phyloP scores from a whole-genome alignment of 2,888 invertebrate species.

The Oxytorus armatus region DNA sequence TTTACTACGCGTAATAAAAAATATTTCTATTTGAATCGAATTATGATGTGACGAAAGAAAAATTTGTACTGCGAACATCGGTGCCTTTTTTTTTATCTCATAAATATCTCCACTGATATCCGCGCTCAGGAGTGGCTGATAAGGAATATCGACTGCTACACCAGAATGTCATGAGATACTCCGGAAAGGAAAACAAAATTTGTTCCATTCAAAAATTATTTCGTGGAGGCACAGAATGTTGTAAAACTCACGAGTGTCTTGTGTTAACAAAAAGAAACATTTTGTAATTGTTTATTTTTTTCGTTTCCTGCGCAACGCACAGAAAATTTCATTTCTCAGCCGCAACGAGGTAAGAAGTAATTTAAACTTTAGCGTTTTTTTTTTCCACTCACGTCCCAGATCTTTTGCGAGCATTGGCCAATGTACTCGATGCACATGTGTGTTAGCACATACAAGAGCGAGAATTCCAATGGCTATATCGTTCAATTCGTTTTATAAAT shows the following conservation, averaged over 20 bases:
- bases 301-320: too few species aligned
- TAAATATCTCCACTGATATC: constrained; percentile 65
- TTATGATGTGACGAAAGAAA: constrained; percentile 14
- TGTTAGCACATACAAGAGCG: constrained; percentile 1
- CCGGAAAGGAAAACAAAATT: constrained; percentile 27
- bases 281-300: neutral
- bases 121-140: constrained; percentile 65
- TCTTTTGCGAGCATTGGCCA: constrained; percentile 3
- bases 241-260: neutral
- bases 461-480: constrained; percentile 47
- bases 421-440: neutral
- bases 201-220: constrained; percentile 33
- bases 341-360: constrained; percentile 51
- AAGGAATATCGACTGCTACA: constrained; percentile 59
- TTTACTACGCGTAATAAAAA: constrained; percentile 2
- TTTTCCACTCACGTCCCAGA: constrained; percentile 10
- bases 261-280: neutral
- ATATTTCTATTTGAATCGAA: neutral
- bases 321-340: neutral
- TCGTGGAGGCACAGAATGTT: neutral
- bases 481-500: constrained; percentile 17
- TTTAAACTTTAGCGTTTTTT: neutral
- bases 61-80: constrained; percentile 46
- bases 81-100: constrained; percentile 54
- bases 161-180: constrained; percentile 50